A percentile compares a stretch with the other conserved stretches of the same genome.
These are phyloP conservation scores for Propithecus coquereli DNA, from an alignment of 2,113 vertebrate species.

Conservation along the genomic window DNA sequence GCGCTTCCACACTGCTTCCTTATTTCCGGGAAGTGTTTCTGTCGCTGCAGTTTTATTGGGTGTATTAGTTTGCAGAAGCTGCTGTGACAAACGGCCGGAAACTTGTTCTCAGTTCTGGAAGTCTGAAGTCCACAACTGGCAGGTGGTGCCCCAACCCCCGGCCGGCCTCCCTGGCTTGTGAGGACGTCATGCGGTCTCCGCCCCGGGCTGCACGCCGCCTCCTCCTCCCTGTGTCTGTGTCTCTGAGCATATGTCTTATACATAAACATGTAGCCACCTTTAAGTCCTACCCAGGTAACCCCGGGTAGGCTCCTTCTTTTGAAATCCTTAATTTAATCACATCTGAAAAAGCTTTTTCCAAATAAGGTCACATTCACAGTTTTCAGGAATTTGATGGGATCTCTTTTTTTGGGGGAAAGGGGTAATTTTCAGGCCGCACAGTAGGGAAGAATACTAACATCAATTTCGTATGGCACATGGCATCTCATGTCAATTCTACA, in stretches of 20 bases:
- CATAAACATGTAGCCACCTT: neutral
- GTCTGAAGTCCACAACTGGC: neutral
- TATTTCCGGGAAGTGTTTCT: neutral
- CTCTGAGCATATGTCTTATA: neutral
- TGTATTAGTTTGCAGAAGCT: neutral
- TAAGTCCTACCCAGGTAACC: no score
- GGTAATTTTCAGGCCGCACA: neutral
- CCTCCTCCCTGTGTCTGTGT: neutral
- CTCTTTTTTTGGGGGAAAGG: neutral
- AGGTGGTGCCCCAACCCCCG: neutral
- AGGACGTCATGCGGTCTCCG: rapidly evolving
- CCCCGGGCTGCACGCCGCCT: rapidly evolving
- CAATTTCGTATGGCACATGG: neutral
- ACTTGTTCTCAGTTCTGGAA: neutral
- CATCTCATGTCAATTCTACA: neutral
- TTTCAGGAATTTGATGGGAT: neutral
- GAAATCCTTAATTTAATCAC: neutral
- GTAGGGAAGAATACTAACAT: neutral
- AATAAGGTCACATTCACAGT: neutral
- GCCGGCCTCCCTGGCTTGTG: neutral
- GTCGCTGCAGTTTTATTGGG: neutral
- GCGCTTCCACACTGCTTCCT: neutral
- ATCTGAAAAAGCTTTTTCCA: neutral
- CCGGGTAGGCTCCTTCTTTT: neutral
- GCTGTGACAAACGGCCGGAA: neutral